Conservation (phyloP, 2,797 vertebrate genomes). For the Semaprochilodus insignis region DNA sequence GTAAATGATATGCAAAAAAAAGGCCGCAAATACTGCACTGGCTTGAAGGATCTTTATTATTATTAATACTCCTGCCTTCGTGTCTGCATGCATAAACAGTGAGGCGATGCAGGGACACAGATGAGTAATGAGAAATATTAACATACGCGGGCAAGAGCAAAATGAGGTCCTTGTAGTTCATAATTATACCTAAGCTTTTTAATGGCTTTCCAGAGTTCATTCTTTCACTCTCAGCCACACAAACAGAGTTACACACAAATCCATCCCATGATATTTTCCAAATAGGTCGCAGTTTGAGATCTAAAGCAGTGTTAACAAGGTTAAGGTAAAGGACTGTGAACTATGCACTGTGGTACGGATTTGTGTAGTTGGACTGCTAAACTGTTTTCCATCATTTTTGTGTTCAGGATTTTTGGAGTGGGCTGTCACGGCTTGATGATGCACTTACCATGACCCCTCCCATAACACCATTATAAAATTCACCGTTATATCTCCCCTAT, state of each 20-base stretch:
- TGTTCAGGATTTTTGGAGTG: no score
- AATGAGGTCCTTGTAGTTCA: constrained; percentile 44
- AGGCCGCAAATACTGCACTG: not conserved
- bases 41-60: constrained; percentile 36
- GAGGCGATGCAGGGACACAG: constrained; percentile 44
- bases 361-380: no score
- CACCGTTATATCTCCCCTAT: no score
- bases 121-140: constrained; percentile 60
- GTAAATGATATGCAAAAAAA: not conserved
- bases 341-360: no score
- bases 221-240: constrained; percentile 18
- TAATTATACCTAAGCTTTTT: constrained; percentile 55
- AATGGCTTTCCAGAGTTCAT: constrained; percentile 39
- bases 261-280: no score
- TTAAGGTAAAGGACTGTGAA: no score
- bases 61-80: constrained; percentile 51
- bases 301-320: no score
- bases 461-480: no score
- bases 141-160: constrained; percentile 41
- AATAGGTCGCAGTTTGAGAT: no score
- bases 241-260: constrained; percentile 12
- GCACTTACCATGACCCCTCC: no score
- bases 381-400: no score
- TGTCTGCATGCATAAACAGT: constrained; percentile 42
- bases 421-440: no score